phyloP scores from a whole-genome alignment of 2,888 invertebrate species.

The Ecdyonurus torrentis region DNA sequence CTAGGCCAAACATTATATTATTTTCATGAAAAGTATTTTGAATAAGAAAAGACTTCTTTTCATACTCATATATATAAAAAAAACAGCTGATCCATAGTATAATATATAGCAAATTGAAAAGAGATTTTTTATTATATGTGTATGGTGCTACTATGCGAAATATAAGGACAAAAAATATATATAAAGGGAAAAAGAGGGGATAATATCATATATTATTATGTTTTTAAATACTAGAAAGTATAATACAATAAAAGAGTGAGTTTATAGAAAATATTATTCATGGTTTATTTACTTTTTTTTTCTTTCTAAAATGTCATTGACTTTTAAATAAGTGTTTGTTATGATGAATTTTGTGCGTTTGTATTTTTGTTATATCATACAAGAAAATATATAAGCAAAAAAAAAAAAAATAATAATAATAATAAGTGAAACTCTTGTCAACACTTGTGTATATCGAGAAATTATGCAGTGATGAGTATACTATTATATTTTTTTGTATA shows the following conservation, averaged over 20 bases:
- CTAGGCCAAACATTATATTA: neutral
- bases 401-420: no score
- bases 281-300: neutral
- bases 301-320: neutral
- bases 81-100: neutral
- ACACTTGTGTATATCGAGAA: no score
- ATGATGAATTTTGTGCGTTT: no score
- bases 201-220: no score
- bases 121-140: neutral
- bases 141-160: neutral
- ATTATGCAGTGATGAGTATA: no score
- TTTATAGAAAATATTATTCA: neutral
- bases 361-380: no score
- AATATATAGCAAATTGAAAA: neutral
- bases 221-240: neutral
- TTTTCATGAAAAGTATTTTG: neutral
- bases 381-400: no score
- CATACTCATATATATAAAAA: no score
- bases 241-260: neutral
- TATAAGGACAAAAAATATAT: neutral
- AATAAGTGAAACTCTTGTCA: no score
- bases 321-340: neutral
- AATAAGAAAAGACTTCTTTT: neutral
- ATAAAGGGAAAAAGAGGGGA: neutral
- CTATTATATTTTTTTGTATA: no score